Evolutionary conservation across 2,888 invertebrate species (phyloP), one percentile per base, ranked within the genome.

Genomic region (Cordilura impudica): DNA sequence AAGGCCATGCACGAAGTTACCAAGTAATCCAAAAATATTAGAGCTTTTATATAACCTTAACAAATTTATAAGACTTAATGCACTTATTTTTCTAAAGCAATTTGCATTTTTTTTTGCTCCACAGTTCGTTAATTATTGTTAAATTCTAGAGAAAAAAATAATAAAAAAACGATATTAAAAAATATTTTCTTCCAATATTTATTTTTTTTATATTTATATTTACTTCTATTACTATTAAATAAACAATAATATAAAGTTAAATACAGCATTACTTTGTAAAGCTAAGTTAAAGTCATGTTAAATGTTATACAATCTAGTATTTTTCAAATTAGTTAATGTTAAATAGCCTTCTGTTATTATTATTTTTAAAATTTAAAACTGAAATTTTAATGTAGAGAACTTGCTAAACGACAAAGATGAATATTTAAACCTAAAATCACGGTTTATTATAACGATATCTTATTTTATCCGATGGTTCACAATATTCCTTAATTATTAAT

Each of bases 1-100:
- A 92, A 96, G 81, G 97, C 96, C 75, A 97, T 99, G 84, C 97
- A 99, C 89, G 92, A 94, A 90, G 98, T 98, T 81, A 95, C 98
- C 76, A 90, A 87, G 86, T 88, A 86, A 83, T 81, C 4, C 7
- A 49, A 54, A 29, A 45, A 53, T 23, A 7, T 31, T 51, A 12
- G 1, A 56, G n/a, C 29, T 12, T 63, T 5, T 21, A 19, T 14
- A 56, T n/a, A n/a, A n/a, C n/a, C n/a, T n/a, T n/a, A n/a, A n/a
- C n/a, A n/a, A 35, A 66, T 10, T 63, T 73, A 49, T 66, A 71
- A 77, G 72, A 49, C 29, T 14, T 65, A 65, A 47, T 73, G 77
- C 81, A 77, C 73, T 73, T 67, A 80, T 77, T 81, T 67, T 76
- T 76, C 49, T 61, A 53, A 23, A 63, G 49, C 29, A 43, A 29